phyloP scores from a whole-genome alignment of 1,140 invertebrate genomes.

The Arctopsyche grandis region DNA sequence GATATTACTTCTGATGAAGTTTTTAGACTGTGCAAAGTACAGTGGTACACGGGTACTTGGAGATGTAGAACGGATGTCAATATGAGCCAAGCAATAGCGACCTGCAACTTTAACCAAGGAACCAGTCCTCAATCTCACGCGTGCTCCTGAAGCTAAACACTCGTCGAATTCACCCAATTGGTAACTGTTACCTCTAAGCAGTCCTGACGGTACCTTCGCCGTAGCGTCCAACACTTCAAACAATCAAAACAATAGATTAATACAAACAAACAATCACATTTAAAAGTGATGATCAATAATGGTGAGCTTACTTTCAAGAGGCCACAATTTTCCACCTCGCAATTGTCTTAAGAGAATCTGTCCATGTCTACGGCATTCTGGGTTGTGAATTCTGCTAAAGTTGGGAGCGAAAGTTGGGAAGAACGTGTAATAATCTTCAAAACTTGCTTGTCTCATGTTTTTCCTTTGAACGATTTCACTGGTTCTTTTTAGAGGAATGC shows the following conservation, averaged over 20 bases:
- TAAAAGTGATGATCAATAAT: background rate
- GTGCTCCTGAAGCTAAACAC: conserved; percentile 69
- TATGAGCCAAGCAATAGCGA: conserved; percentile 74
- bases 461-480: conserved; percentile 59
- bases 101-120: conserved; percentile 70
- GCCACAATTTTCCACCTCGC: conserved; percentile 74
- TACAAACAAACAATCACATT: too few species aligned
- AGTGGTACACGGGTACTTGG: conserved; percentile 66
- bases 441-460: conserved; percentile 63
- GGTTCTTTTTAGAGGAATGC: conserved; percentile 48
- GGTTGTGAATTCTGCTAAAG: conserved; percentile 70
- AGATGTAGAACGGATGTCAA: conserved; percentile 70
- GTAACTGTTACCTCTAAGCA: conserved; percentile 75
- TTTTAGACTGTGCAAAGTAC: conserved; percentile 70
- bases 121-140: conserved; percentile 66
- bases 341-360: conserved; percentile 74
- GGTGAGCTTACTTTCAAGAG: conserved; percentile 72
- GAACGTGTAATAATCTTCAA: conserved; percentile 68
- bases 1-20: conserved; percentile 70
- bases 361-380: conserved; percentile 73
- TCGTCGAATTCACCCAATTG: conserved; percentile 78
- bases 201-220: conserved; percentile 74
- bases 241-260: background rate
- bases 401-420: conserved; percentile 74
- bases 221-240: conserved; percentile 76